Percentiles rank a stretch among this genome's conserved stretches.
Conservation (phyloP, 2,888 invertebrate species). For the Anagyrus pseudococci region DNA sequence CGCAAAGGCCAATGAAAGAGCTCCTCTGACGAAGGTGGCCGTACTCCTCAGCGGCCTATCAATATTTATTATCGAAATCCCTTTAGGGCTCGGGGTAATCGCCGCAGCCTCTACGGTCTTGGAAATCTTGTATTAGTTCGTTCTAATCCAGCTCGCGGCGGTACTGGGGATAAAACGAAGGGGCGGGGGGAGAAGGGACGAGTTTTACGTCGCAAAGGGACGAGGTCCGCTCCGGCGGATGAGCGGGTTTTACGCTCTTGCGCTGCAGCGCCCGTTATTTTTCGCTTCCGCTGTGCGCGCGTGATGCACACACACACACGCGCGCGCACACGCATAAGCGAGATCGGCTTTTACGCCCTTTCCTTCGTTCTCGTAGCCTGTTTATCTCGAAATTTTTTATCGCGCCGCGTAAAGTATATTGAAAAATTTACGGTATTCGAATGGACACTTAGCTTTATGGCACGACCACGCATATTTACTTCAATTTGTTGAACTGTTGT, state of each 20-base stretch:
- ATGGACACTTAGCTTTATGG: no score
- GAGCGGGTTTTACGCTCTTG: conserved; percentile 15
- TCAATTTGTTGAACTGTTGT: no score
- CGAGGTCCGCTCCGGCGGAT: conserved; percentile 24
- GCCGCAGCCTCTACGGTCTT: conserved; percentile 12
- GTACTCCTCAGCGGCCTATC: conserved; percentile 48
- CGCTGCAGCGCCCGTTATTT: conserved; percentile 14
- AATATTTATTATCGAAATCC: conserved; percentile 50
- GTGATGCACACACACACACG: no score
- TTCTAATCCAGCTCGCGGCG: conserved; percentile 31
- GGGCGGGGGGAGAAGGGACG: no score
- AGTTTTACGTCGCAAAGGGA: conserved; percentile 1
- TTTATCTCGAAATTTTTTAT: no score
- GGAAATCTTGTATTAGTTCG: conserved; percentile 37
- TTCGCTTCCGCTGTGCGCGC: conserved; percentile 9
- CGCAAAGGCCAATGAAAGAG: neutral
- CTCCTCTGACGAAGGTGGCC: neutral
- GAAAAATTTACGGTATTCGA: no score
- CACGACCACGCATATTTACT: no score
- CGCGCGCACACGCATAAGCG: no score
- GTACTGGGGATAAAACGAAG: neutral
- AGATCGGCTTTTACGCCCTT: no score
- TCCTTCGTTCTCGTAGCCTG: no score
- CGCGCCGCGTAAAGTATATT: no score
- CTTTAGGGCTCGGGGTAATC: conserved; percentile 36